Conservation (phyloP, 2,888 invertebrate genomes). For the Metopia argyrocephala region DNA sequence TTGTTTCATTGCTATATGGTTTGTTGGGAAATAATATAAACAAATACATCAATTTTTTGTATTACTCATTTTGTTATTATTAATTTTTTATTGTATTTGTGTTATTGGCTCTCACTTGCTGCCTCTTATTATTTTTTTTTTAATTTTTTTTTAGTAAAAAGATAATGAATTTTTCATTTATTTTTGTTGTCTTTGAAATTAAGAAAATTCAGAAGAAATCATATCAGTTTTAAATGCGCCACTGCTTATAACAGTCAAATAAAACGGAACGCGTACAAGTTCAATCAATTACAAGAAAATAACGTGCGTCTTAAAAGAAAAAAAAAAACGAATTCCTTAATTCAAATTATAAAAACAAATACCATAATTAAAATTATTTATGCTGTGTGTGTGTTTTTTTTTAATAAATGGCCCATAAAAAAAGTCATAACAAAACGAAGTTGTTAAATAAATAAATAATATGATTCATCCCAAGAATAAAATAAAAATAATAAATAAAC, state of each 20-base stretch:
- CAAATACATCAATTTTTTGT: no score
- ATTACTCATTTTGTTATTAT: background rate
- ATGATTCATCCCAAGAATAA: conserved; percentile 57
- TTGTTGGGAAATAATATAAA: no score
- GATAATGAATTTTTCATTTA: conserved; percentile 54
- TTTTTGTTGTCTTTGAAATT: conserved; percentile 45
- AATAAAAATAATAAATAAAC: conserved; percentile 45
- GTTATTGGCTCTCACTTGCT: conserved; percentile 40
- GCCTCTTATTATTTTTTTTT: background rate
- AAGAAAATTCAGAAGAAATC: conserved; percentile 51
- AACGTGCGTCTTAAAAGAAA: conserved; percentile 39
- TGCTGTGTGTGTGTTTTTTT: background rate
- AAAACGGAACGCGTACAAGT: conserved; percentile 26
- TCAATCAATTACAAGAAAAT: conserved; percentile 5
- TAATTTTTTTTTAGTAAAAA: conserved; percentile 38
- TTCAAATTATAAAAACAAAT: background rate
- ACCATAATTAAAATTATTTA: background rate
- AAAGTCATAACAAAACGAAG: background rate
- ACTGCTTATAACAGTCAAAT: conserved; percentile 53
- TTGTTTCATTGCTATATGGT: no score
- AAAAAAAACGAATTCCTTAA: background rate
- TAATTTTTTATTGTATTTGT: conserved; percentile 47
- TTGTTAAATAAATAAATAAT: conserved; percentile 2
- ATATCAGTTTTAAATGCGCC: conserved; percentile 58
- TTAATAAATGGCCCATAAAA: background rate